A percentile compares a stretch with the other conserved stretches of the same genome.
These are phyloP conservation scores for Carposina sasakii DNA, from an alignment of 1,140 invertebrate genomes.

Conservation along the genomic window DNA sequence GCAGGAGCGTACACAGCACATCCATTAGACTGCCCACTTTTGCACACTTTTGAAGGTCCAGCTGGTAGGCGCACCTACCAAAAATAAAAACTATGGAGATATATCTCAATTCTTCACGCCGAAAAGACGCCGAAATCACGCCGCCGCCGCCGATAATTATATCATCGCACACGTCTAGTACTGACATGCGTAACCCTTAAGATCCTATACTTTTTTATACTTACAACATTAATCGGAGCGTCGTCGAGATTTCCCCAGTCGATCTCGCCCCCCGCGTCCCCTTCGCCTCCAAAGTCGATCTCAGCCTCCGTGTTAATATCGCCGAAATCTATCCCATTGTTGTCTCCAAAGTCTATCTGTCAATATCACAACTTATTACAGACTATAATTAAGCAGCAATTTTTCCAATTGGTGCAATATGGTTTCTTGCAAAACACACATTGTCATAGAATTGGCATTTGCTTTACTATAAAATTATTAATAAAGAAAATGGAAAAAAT, in stretches of 20 bases:
- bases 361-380: too few relatives aligned
- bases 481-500: too few relatives aligned
- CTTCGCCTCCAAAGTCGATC: conserved; percentile 74
- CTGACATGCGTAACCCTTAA: too few relatives aligned
- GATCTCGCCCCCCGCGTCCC: conserved; percentile 60
- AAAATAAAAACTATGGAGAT: conserved; percentile 12
- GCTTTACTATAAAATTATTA: background rate
- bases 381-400: too few relatives aligned
- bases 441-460: background rate
- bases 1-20: too few relatives aligned
- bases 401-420: too few relatives aligned
- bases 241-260: conserved; percentile 70
- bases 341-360: conserved; percentile 73
- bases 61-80: too few relatives aligned
- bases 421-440: too few relatives aligned
- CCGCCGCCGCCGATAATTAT: too few relatives aligned
- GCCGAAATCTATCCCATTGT: conserved; percentile 70
- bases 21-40: background rate
- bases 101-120: too few relatives aligned
- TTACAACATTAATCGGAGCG: conserved; percentile 54
- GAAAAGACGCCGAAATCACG: too few relatives aligned
- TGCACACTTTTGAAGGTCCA: background rate
- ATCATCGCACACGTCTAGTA: too few relatives aligned
- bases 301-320: conserved; percentile 29
- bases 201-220: conserved; percentile 19